Base-by-base conservation (phyloP, 1,140 invertebrate species). In the Elymnias hypermnestra region DNA sequence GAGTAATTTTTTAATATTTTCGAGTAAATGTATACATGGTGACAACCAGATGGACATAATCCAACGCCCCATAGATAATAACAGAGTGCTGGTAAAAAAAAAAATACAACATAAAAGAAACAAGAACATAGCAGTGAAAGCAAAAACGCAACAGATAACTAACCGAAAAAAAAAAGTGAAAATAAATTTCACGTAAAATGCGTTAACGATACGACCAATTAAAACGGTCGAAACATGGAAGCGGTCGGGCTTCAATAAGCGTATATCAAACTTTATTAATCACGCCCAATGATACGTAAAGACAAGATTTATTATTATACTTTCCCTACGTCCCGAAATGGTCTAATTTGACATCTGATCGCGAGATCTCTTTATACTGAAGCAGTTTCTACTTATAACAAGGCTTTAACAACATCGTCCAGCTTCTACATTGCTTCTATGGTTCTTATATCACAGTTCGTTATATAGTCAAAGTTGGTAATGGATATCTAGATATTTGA, bases 261-360 rank as follows among this genome's bases (percentile, higher is more conserved):
- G 50, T 61, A 53, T 64, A 65, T 57, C 57, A 60, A 58, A 63
- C 58, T 62, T 72, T 71, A 72, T 75, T 68, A 70, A 72, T 70
- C 65, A 59, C 56, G 54, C 58, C 45, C 64, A 68, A 71, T 71
- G 58, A 51, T 44, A 62, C 48, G 38, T 64, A 52, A 55, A 60
- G 53, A 63, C 51, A 50, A 48, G 36, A 76, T 75, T 68, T 73
- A 78, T 74, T 61, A 60, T 25, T 42, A 45, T 43, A 72, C 74
- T 79, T 72, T 76, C 65, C 59, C 62, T 51, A 41, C 49, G 39
- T 55, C 68, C 70, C 44, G 46, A 72, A 75, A 76, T 63, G 66
- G 68, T 72, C 66, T 76, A 70, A 75, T 73, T 75, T 71, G 67
- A 74, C 67, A 56, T 53, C 31, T 36, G 45, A 38, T 50, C 45